Conservation (phyloP, 2,797 vertebrate species). For the Paedocypris micromegethes region DNA sequence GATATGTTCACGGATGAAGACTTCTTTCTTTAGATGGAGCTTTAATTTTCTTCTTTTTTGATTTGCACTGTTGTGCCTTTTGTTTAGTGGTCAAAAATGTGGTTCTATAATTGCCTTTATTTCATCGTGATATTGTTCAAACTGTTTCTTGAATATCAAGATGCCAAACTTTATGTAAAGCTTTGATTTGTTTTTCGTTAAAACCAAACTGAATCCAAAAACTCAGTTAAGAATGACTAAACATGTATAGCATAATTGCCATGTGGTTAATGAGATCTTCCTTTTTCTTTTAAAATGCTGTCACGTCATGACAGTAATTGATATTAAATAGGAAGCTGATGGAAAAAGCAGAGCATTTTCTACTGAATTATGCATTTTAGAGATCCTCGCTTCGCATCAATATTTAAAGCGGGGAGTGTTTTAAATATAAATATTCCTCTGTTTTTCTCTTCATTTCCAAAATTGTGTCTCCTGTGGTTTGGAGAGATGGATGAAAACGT, state of each 20-base stretch:
- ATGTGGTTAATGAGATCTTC: not conserved
- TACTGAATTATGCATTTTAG: not conserved
- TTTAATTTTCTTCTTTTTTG: conserved; percentile 17
- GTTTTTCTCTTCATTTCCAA: not conserved
- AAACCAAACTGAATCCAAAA: no score
- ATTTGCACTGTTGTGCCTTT: conserved; percentile 16
- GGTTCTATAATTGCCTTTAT: conserved; percentile 3
- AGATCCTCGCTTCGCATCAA: no score
- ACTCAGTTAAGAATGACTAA: no score
- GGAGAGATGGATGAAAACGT: not conserved
- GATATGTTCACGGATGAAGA: conserved; percentile 25
- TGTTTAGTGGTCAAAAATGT: not conserved
- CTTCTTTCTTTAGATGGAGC: conserved; percentile 2
- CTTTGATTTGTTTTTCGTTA: not conserved
- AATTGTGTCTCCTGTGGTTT: conserved; percentile 2
- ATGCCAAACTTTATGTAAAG: conserved; percentile 8
- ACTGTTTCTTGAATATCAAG: conserved; percentile 48
- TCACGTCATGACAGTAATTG: no score
- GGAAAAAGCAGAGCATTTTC: not conserved
- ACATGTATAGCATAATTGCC: no score
- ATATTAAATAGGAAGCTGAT: not conserved
- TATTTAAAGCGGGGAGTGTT: not conserved
- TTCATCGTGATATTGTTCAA: not conserved
- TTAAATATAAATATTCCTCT: conserved; percentile 1
- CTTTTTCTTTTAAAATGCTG: conserved; percentile 12